Evolutionary conservation across 2,113 vertebrate species (phyloP).

Genomic region (Carollia perspicillata): DNA sequence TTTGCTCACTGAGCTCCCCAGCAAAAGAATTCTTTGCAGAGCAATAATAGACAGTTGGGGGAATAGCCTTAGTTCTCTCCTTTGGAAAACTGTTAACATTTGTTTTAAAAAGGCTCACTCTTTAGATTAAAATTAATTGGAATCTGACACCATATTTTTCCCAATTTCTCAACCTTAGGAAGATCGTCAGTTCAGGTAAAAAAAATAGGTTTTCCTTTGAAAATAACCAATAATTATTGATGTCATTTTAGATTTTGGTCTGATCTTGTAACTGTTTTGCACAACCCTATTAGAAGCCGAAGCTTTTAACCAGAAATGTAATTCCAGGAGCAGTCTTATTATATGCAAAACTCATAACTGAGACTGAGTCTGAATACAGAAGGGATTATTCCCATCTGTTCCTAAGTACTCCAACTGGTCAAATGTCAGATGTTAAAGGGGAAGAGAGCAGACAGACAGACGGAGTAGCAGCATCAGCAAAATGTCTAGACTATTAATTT

Average conservation of each 20-base stretch:
- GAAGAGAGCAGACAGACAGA: background rate
- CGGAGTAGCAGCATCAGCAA: accelerated
- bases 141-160: background rate
- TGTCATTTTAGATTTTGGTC: background rate
- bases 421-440: conserved; percentile 48
- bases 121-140: conserved; percentile 28
- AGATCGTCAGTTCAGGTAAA: background rate
- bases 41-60: background rate
- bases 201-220: background rate
- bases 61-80: background rate
- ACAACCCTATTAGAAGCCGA: background rate
- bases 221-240: background rate
- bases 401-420: background rate
- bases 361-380: conserved; percentile 18
- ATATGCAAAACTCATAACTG: background rate
- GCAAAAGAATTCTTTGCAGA: background rate
- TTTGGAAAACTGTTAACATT: conserved; percentile 14
- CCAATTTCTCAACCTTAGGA: background rate
- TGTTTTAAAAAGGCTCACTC: background rate
- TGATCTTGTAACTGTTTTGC: background rate
- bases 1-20: conserved; percentile 14
- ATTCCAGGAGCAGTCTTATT: conserved; percentile 2
- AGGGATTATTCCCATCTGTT: background rate
- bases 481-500: background rate
- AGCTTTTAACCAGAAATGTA: background rate